Evolutionary conservation across 2,113 vertebrate genomes (phyloP).

Genomic region (Muntiacus reevesi): DNA sequence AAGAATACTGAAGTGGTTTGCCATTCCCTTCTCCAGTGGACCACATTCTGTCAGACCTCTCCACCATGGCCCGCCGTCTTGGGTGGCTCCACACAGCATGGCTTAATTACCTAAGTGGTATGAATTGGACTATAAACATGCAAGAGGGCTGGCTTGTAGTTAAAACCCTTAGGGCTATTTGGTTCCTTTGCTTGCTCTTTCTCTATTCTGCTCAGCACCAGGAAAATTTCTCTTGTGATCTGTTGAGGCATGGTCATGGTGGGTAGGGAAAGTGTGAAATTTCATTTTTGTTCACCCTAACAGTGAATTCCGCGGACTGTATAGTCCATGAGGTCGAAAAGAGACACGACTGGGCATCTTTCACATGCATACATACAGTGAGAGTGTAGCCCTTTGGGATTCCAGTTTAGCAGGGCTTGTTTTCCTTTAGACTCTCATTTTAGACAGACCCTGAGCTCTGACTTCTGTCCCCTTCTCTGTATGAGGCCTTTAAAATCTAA

Average conservation of each 20-base stretch:
- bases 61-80: no score
- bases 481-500: neutral
- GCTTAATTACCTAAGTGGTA: neutral
- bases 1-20: no score
- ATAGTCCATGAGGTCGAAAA: neutral
- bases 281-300: neutral
- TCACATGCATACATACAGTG: neutral
- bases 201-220: neutral
- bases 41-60: no score
- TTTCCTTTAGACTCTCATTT: neutral
- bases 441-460: neutral
- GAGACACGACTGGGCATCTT: neutral
- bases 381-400: neutral
- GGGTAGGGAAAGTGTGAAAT: neutral
- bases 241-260: neutral
- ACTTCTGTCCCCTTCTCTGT: neutral
- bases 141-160: neutral
- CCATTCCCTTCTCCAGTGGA: no score
- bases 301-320: neutral
- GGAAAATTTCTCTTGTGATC: neutral
- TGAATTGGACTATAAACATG: neutral
- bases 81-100: no score
- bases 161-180: neutral
- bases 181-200: neutral
- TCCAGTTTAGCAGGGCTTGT: neutral